Base-by-base conservation (phyloP, 2,888 invertebrate species). In the Drosophila parthenogenetica region DNA sequence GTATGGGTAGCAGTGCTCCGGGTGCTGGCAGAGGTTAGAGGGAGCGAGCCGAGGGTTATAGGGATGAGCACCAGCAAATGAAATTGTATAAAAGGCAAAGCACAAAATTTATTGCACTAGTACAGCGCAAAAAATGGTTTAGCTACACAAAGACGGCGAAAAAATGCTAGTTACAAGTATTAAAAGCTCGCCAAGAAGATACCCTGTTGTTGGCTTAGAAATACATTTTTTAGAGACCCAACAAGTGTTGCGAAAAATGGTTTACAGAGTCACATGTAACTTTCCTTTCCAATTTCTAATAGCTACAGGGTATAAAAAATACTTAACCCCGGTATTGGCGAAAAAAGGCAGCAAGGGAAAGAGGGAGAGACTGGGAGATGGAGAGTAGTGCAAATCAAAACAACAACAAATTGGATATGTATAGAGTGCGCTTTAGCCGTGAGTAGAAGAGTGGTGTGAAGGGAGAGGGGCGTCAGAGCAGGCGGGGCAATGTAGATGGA, bases 1-100 rank as follows among this genome's bases (percentile, higher is more conserved):
- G 45, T 40, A 49, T 43, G 57, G 19, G 73, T 22, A 51, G 8
- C 22, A 48, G 49, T 22, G 39, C 51, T 11, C 40, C 29, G 51
- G 29, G 45, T 22, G 17, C 25, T 4, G 50, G 10, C 14, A 14
- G 51, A 55, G 72, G 49, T 54, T 16, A 37, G n/a, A 11, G 16
- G 25, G 1, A n/a, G 10, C 11, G 37, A n/a, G 29, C 25, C 1
- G 25, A 5, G 13, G 10, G 17, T 4, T 55, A 10, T 39, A n/a
- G 43, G 45, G 63, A 10, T 35, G 49, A 45, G 55, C 62, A 51
- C 16, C 69, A 63, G 58, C 69, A 86, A 86, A 86, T 86, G 85
- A 86, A 89, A 89, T 86, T 86, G 87, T 89, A 87, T 84, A 87
- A 89, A 81, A 89, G 79, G 70, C 77, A 85, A 87, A 79, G 73